Base-by-base conservation (phyloP, 92 coral and sea anemone species). In the Palythoa grandiflora region DNA sequence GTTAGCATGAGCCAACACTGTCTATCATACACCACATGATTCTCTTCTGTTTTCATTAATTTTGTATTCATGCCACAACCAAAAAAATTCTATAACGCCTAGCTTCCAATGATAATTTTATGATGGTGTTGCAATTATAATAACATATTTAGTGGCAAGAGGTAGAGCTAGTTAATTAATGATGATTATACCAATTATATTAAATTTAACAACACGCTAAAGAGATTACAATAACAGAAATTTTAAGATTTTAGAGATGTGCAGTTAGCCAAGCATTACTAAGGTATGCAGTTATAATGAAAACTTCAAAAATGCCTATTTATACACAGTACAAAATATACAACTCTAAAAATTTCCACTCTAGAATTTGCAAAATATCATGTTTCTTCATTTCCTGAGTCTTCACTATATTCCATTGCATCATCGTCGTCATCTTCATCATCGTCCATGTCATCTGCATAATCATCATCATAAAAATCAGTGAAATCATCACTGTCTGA, bases 371-470 rank as follows among this genome's bases (percentile, higher is more conserved):
- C 83, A 57, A 73, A 65, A 55, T 80, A 86, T 94, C 91, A 97
- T 88, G 99, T 93, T 83, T 96, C 98, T 86, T 97, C 99, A 84
- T 97, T 97, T 40, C 99, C 99, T 0, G 99, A 97, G 88, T 97
- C 99, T 88, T 95, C 98, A 44, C 99, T 97, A 85, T 97, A 96
- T 65, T 94, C 99, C 93, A 95, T 91, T 73, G 95, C 92, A 75
- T 97, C 97, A 72, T 97, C 99, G 13, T 93, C 96, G 13, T 95
- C 99, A n/a, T 96, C 99, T 5, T 83, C 83, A 53, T 96, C 98
- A 85, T 91, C 91, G 85, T 96, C 95, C 83, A 97, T 83, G 80
- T 97, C 99, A 84, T 96, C 99, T 2, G 94, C 98, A 89, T 97
- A 97, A 88, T 97, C 99, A 65, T 97, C 99, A 76, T 96, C 98